Percentiles rank a stretch among this genome's conserved stretches.
These are phyloP conservation scores for Ctenosaura bakeri DNA, from an alignment of 2,797 vertebrate genomes.

Conservation along the genomic window DNA sequence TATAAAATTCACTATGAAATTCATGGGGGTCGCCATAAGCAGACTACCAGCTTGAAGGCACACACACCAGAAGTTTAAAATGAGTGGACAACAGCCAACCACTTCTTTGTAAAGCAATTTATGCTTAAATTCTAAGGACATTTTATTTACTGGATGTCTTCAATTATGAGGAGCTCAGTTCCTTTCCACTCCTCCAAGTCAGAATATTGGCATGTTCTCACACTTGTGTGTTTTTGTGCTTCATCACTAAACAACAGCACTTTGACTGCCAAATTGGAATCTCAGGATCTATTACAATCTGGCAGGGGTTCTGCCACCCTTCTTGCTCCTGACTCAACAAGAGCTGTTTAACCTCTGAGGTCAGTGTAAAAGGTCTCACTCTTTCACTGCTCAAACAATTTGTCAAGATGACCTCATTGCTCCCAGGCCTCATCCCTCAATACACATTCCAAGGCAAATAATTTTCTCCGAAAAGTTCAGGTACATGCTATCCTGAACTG, in stretches of 20 bases:
- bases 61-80: neutral
- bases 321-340: neutral
- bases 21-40: no score
- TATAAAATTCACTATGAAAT: no score
- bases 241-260: neutral
- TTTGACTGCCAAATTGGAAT: neutral
- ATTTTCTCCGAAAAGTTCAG: slow-evolving; percentile 42
- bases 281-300: neutral
- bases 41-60: no score
- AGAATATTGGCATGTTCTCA: neutral
- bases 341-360: neutral
- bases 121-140: no score
- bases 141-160: neutral
- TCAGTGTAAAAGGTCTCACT: neutral
- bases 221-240: neutral
- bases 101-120: neutral
- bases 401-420: neutral
- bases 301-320: no score
- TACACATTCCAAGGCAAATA: slow-evolving; percentile 42
- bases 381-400: slow-evolving; percentile 35
- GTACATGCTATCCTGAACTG: neutral
- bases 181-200: neutral
- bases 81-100: neutral
- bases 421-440: slow-evolving; percentile 39
- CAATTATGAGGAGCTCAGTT: neutral